Evolutionary conservation across 35 echinoderm and acorn worm species (phyloP).

Genomic region (Heliocidaris tuberculata): DNA sequence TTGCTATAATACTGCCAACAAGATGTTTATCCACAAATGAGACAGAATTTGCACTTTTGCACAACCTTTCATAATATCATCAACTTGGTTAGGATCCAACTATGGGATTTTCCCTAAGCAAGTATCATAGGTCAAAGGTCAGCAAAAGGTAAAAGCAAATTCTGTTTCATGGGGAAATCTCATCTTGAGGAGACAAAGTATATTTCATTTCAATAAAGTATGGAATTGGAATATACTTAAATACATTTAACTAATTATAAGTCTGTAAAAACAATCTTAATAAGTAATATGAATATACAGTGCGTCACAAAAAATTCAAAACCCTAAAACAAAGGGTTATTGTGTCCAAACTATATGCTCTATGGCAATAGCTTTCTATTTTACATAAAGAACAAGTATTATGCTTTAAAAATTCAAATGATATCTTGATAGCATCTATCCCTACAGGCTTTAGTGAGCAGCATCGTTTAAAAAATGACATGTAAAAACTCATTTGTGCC

Average conservation of each 20-base stretch:
- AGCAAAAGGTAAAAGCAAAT: not conserved
- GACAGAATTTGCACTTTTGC: not conserved
- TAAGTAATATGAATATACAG: not conserved
- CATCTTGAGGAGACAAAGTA: not conserved
- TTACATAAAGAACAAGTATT: too few relatives aligned
- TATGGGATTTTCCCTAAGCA: not conserved
- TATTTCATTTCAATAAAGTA: not conserved
- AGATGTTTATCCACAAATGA: not conserved
- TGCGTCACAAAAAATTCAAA: too few relatives aligned
- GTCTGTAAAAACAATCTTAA: not conserved
- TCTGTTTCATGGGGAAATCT: not conserved
- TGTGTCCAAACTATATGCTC: too few relatives aligned
- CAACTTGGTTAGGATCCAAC: not conserved
- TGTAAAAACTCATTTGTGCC: too few relatives aligned
- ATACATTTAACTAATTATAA: too few relatives aligned
- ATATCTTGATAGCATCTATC: too few relatives aligned
- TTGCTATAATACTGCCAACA: not conserved
- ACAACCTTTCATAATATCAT: not conserved
- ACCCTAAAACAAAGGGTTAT: too few relatives aligned
- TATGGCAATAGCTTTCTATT: too few relatives aligned
- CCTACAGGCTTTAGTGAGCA: too few relatives aligned
- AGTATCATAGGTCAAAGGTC: constrained; percentile 38
- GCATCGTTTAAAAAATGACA: too few relatives aligned
- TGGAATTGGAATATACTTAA: not conserved
- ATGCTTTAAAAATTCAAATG: too few relatives aligned